Conservation (phyloP, 2,888 invertebrate genomes). For the Odontothrips loti region DNA sequence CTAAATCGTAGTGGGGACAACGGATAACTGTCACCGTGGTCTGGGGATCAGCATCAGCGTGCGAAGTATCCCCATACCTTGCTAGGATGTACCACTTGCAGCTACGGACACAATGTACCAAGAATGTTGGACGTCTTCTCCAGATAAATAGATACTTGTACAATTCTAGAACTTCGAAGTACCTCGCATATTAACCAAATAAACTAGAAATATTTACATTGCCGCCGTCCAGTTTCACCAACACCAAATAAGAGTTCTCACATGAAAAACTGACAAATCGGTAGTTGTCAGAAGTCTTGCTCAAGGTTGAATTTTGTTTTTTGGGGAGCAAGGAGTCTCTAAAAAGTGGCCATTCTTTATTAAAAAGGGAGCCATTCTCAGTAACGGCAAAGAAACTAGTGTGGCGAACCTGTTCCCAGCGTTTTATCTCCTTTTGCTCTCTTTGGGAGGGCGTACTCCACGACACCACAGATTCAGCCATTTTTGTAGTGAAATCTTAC, state of each 20-base stretch:
- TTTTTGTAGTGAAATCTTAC: conserved; percentile 3
- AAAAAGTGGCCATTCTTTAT: no score
- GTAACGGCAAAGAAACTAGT: neutral
- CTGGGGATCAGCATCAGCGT: neutral
- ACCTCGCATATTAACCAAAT: neutral
- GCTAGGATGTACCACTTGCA: neutral
- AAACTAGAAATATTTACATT: neutral
- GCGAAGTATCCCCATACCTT: neutral
- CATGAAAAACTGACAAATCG: no score
- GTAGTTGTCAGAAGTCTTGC: no score
- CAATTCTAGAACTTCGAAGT: no score
- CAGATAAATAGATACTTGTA: no score
- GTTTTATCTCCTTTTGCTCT: neutral
- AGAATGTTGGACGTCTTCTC: no score
- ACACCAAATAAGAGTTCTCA: no score
- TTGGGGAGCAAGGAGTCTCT: no score
- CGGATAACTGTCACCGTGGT: neutral
- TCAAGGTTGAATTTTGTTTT: no score
- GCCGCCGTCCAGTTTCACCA: neutral
- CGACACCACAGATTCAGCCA: conserved; percentile 6
- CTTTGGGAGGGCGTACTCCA: neutral
- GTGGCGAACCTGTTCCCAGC: neutral
- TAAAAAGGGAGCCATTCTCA: no score
- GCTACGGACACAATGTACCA: neutral
- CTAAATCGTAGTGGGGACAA: no score